Evolutionary conservation across 2,888 invertebrate species (phyloP), one percentile per base, ranked within the genome.

Genomic region (Rhagium mordax): DNA sequence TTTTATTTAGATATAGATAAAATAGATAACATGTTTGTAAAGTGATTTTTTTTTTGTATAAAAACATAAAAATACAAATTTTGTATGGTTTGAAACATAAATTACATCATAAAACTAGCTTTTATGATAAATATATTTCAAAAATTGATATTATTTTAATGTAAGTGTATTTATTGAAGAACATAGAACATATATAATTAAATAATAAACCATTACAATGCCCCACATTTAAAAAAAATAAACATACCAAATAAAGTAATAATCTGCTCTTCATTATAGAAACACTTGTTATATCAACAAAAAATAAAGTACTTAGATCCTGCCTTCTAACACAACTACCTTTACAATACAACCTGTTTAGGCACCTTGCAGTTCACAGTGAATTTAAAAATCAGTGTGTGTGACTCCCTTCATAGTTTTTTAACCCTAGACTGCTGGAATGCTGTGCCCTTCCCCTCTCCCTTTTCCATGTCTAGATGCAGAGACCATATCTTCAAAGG

Each of bases 341-440:
- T 66, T 59, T 16, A 69, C 64, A 59, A 64, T 70, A 76, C 79
- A 82, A 83, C 83, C 83, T 85, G 84, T 83, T 82, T 72, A 79
- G 73, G 72, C 79, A 80, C 81, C 81, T 81, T 81, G 81, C 82
- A 72, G 67, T 64, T 67, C 74, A 83, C 81, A 81, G 81, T 83
- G 79, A 81, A 82, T 83, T 82, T 81, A 81, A 87, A 86, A 86
- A 86, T 86, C 86, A 86, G 81, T 82, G 85, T 84, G 84, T 85
- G 86, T 86, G 84, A 86, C 86, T 86, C 86, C 87, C 86, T 86
- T 85, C 83, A 79, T 84, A 86, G 86, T 85, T 87, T 86, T 87
- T 86, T 86, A 86, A 87, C 87, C 87, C 86, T 85, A 84, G 85
- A 82, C 79, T 81, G 83, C 78, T 81, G 83, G 85, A 84, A 85